Evolutionary conservation across 2,113 vertebrate genomes (phyloP).

Genomic region (Galbula dea): DNA sequence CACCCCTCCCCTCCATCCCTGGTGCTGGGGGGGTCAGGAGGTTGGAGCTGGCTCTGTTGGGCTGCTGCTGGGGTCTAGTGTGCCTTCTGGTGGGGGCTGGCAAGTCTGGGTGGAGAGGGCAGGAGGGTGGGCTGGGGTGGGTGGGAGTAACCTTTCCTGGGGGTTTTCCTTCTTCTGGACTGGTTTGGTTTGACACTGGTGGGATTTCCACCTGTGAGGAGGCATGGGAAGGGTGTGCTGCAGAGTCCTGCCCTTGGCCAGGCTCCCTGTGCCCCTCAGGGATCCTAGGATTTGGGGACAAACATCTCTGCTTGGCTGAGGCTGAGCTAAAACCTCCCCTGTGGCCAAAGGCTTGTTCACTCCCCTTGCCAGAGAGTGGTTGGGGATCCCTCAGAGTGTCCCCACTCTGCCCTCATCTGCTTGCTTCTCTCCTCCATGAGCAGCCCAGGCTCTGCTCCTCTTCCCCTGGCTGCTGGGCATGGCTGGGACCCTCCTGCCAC

Average conservation of each 20-base stretch:
- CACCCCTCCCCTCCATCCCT: too few species aligned
- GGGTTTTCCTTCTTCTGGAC: fast-evolving
- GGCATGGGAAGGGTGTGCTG: neutral
- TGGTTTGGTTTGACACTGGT: neutral
- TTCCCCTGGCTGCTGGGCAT: fast-evolving
- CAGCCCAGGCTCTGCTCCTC: neutral
- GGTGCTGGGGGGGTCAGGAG: neutral
- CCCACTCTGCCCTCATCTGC: neutral
- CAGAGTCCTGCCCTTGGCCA: fast-evolving
- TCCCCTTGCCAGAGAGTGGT: neutral
- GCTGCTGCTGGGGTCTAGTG: neutral
- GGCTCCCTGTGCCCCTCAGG: neutral
- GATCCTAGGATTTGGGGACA: neutral
- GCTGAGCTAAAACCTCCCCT: neutral
- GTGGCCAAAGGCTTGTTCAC: neutral
- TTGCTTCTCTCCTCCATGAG: fast-evolving
- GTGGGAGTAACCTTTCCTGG: neutral
- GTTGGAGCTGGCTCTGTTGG: neutral
- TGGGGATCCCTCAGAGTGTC: too few species aligned
- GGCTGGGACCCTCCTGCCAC: neutral
- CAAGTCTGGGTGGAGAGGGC: neutral
- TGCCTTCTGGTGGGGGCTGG: fast-evolving
- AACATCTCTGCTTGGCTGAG: neutral
- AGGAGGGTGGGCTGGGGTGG: neutral
- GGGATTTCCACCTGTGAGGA: neutral